Conservation (phyloP, 64 coral and sea anemone genomes). For the Platygyra sinensis region DNA sequence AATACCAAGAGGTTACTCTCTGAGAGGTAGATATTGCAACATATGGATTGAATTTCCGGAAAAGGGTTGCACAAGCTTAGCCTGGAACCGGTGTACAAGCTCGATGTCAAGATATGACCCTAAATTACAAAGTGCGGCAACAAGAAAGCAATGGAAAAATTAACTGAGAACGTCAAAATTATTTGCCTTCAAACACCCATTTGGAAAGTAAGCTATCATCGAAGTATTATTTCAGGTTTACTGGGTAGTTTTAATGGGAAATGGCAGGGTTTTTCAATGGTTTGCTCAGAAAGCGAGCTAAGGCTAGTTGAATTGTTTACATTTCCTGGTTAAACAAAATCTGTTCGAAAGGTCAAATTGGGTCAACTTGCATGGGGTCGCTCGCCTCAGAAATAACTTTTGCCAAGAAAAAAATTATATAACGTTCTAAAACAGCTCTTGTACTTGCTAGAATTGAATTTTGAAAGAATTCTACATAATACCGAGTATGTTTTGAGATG, state of each 20-base stretch:
- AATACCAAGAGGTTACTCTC: no score
- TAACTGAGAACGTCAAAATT: not conserved
- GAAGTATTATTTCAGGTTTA: constrained; percentile 32
- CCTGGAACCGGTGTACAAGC: constrained; percentile 31
- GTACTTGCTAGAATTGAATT: constrained; percentile 38
- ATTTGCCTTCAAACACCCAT: constrained; percentile 8
- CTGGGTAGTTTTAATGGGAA: constrained; percentile 32
- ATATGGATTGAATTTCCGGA: not conserved
- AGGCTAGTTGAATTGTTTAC: constrained; percentile 22
- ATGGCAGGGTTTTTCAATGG: constrained; percentile 31
- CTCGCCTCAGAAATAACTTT: constrained; percentile 43
- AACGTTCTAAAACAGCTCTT: constrained; percentile 41
- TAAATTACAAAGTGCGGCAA: constrained; percentile 33
- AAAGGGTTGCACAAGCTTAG: constrained; percentile 5
- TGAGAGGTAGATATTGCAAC: no score
- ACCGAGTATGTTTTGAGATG: constrained; percentile 55
- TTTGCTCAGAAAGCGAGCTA: constrained; percentile 29
- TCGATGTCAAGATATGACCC: constrained; percentile 37
- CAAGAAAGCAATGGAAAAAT: not conserved
- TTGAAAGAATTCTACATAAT: constrained; percentile 55
- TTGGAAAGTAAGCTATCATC: constrained; percentile 25
- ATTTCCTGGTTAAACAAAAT: constrained; percentile 27
- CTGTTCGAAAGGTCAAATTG: constrained; percentile 39
- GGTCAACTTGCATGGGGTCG: constrained; percentile 36
- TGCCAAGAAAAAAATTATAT: constrained; percentile 41